Percentiles rank a stretch among this genome's conserved stretches.
Evolutionary conservation across 2,113 vertebrate species (phyloP).

Genomic region (Ardeotis arabs): DNA sequence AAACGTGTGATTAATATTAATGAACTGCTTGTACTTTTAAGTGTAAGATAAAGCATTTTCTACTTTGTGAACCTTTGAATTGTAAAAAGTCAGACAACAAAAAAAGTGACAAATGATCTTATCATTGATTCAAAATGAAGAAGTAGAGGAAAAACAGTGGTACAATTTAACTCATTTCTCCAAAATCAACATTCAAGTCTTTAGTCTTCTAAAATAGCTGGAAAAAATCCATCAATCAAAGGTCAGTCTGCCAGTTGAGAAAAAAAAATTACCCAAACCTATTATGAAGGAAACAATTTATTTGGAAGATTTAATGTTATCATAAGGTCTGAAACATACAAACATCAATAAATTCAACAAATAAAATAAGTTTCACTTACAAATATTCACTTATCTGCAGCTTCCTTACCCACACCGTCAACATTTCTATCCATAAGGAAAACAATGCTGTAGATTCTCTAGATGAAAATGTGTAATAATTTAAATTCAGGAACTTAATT

Average conservation of each 20-base stretch:
- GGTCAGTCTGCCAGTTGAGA: background rate
- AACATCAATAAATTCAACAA: background rate
- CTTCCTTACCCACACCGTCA: background rate
- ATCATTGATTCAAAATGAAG: background rate
- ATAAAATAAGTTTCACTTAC: background rate
- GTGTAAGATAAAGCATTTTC: background rate
- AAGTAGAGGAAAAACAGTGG: background rate
- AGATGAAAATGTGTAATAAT: background rate
- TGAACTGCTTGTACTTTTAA: background rate
- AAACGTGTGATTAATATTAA: background rate
- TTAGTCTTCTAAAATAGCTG: background rate
- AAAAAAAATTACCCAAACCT: accelerated
- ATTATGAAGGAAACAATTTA: background rate
- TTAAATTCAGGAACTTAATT: background rate
- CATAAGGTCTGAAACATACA: background rate
- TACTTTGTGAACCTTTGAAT: background rate
- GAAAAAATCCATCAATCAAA: background rate
- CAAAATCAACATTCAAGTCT: background rate
- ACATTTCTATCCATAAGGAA: background rate
- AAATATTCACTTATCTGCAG: background rate
- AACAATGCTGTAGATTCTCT: background rate
- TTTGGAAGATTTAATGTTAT: background rate
- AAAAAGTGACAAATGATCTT: background rate
- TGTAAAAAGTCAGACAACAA: background rate
- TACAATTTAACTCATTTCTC: background rate